Evolutionary conservation across 1,140 invertebrate species (phyloP).

Genomic region (Drosophila nasuta): DNA sequence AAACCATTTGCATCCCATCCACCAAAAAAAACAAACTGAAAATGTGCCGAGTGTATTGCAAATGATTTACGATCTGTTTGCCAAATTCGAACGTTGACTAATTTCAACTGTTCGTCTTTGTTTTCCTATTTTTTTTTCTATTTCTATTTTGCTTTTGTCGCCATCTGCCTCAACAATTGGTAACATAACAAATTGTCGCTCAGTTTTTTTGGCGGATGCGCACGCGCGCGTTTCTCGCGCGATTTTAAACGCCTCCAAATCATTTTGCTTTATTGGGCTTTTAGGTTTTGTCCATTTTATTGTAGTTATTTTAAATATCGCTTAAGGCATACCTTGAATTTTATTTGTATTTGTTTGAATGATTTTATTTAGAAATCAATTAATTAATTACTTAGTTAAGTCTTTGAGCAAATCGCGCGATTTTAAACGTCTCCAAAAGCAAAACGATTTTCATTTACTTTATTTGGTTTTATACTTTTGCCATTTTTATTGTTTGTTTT

Average conservation of each 20-base stretch:
- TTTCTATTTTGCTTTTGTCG: slow-evolving; percentile 17
- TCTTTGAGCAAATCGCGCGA: not conserved
- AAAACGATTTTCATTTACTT: no score
- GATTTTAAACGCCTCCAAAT: slow-evolving; percentile 15
- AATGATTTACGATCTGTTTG: slow-evolving; percentile 74
- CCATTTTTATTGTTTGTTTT: no score
- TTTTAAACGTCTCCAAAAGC: slow-evolving; percentile 10
- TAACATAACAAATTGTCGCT: slow-evolving; percentile 70
- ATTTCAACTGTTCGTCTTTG: slow-evolving; percentile 48
- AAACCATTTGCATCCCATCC: slow-evolving; percentile 41
- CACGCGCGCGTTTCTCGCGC: slow-evolving; percentile 44
- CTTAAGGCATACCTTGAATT: no score
- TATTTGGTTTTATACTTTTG: no score
- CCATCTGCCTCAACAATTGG: slow-evolving; percentile 11
- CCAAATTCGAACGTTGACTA: slow-evolving; percentile 78
- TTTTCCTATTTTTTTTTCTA: slow-evolving; percentile 3
- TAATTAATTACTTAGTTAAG: no score
- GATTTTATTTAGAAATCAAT: no score
- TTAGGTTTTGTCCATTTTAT: no score
- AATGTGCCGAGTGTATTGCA: slow-evolving; percentile 27
- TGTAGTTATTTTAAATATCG: no score
- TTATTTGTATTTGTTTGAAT: no score
- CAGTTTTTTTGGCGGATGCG: slow-evolving; percentile 28
- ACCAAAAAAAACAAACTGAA: no score
- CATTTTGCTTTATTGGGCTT: no score